Evolutionary conservation across 2,888 invertebrate genomes (phyloP).

Genomic region (Reticulitermes lucifugus): DNA sequence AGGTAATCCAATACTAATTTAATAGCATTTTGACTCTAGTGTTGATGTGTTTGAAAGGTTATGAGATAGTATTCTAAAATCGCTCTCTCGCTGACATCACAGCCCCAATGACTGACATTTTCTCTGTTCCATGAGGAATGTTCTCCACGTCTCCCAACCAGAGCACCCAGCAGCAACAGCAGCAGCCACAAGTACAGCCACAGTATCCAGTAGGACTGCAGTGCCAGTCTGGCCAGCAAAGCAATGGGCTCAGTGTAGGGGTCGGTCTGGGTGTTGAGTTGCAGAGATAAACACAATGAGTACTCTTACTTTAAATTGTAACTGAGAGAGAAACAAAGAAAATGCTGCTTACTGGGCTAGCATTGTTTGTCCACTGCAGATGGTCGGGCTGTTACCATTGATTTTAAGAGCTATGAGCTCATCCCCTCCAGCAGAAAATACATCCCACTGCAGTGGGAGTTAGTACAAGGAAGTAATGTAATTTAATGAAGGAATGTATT

Average conservation of each 20-base stretch:
- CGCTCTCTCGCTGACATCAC: too few relatives aligned
- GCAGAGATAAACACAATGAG: conserved; percentile 49
- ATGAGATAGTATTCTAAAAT: too few relatives aligned
- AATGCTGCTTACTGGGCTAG: conserved; percentile 17
- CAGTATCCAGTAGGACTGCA: conserved; percentile 39
- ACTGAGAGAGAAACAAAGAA: not conserved
- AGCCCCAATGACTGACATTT: not conserved
- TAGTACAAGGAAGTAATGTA: conserved; percentile 25
- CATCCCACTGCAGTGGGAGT: conserved; percentile 15
- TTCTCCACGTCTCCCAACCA: conserved; percentile 61
- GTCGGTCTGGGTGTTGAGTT: conserved; percentile 49
- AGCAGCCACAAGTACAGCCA: conserved; percentile 50
- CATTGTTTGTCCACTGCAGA: not conserved
- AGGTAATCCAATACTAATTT: too few relatives aligned
- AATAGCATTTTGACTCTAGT: too few relatives aligned
- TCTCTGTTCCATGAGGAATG: conserved; percentile 59
- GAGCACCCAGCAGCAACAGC: conserved; percentile 61
- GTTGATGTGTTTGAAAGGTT: too few relatives aligned
- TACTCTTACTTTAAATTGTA: conserved; percentile 8
- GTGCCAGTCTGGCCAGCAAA: conserved; percentile 45
- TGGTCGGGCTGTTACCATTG: not conserved
- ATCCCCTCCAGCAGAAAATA: conserved; percentile 1
- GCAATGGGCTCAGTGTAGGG: conserved; percentile 43
- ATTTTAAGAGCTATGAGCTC: not conserved
- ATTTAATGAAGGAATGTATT: conserved; percentile 33